Conservation (phyloP, 2,113 vertebrate species). For the Planiliza haematocheilus region DNA sequence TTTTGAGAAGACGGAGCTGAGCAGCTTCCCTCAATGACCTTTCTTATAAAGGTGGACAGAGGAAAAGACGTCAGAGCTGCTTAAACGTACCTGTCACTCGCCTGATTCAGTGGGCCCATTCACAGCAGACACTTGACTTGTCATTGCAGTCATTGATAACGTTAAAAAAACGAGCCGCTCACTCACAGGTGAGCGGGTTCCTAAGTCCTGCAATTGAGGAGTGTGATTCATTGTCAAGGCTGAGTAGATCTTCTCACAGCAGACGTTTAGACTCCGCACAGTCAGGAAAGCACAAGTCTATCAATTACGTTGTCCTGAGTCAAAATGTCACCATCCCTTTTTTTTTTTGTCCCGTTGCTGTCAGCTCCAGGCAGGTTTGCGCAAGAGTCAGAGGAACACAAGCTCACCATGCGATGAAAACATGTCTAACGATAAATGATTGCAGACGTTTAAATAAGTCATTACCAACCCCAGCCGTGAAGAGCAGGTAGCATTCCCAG, state of each 20-base stretch:
- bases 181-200: background rate
- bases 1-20: background rate
- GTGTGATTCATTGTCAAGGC: constrained; percentile 1
- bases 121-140: background rate
- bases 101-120: background rate
- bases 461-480: background rate
- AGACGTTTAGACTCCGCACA: too few species aligned
- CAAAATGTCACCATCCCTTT: too few species aligned
- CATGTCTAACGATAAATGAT: background rate
- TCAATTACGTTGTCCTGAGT: too few species aligned
- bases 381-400: background rate
- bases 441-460: constrained; percentile 17
- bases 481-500: background rate
- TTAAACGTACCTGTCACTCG: background rate
- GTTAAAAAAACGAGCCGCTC: too few species aligned
- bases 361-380: background rate
- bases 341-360: background rate
- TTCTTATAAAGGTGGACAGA: background rate
- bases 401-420: background rate
- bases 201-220: background rate
- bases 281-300: too few species aligned
- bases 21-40: background rate
- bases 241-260: background rate
- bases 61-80: background rate
- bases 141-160: background rate